These are phyloP conservation scores for Orientallactaga sibirica DNA, from an alignment of 2,797 vertebrate genomes.

Conservation along the genomic window DNA sequence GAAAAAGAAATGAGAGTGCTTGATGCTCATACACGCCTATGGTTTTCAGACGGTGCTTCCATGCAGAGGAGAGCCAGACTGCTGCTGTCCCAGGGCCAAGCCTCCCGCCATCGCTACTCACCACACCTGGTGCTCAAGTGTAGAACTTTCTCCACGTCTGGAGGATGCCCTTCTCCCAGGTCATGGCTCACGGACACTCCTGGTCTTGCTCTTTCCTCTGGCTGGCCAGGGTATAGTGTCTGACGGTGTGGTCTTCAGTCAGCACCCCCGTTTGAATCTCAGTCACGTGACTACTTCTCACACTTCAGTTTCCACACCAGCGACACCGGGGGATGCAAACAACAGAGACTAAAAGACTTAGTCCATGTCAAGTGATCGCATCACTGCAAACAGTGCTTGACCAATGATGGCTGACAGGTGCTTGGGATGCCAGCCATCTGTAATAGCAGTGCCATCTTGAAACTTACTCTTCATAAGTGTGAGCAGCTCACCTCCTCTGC, in stretches of 20 bases:
- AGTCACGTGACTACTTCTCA: rapidly evolving
- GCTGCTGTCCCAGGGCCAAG: neutral
- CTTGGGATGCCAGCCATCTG: rapidly evolving
- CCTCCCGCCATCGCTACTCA: neutral
- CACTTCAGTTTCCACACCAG: neutral
- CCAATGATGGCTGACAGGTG: rapidly evolving
- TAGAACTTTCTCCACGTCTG: neutral
- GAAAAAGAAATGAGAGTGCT: neutral
- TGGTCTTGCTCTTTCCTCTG: neutral
- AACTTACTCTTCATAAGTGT: rapidly evolving
- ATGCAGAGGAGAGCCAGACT: too few relatives aligned
- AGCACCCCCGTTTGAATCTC: neutral
- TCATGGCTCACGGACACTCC: rapidly evolving
- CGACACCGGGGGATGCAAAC: too few relatives aligned
- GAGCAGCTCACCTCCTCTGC: too few relatives aligned
- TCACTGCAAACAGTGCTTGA: neutral
- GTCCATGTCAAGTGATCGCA: too few relatives aligned
- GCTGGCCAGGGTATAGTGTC: neutral
- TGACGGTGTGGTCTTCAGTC: neutral
- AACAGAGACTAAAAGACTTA: neutral
- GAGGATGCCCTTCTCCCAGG: neutral
- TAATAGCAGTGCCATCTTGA: rapidly evolving
- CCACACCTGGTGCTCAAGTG: neutral
- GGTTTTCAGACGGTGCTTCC: neutral
- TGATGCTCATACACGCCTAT: neutral